phyloP scores from a whole-genome alignment of 2,888 invertebrate species.

The Athalia cordata region DNA sequence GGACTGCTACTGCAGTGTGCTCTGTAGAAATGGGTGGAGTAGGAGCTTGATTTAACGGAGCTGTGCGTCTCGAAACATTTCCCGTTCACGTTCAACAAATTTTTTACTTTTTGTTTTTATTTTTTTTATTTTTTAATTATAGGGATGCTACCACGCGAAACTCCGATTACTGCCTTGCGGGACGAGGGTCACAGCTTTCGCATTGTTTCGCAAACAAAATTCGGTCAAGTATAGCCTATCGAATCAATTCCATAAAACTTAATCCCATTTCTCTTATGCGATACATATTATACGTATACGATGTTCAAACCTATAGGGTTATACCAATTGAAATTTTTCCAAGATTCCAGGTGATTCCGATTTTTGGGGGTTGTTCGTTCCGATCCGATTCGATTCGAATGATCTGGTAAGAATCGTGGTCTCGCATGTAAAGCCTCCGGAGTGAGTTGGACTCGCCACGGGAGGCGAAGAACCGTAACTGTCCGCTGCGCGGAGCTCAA shows the following conservation, averaged over 20 bases:
- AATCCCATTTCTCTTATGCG: background rate
- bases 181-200: background rate
- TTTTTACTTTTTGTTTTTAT: background rate
- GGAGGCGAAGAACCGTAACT: conserved; percentile 2
- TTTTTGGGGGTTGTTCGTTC: too few species aligned
- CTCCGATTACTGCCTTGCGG: too few species aligned
- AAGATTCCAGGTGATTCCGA: too few species aligned
- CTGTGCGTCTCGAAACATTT: conserved; percentile 19
- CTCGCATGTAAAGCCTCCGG: too few species aligned
- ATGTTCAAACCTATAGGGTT: too few species aligned
- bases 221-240: background rate
- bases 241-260: background rate
- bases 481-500: conserved; percentile 58
- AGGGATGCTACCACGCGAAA: too few species aligned
- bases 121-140: too few species aligned
- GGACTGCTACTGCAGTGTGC: conserved; percentile 50
- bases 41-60: conserved; percentile 40
- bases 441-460: background rate
- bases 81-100: conserved; percentile 27
- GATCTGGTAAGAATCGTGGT: background rate
- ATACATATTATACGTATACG: too few species aligned
- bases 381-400: too few species aligned
- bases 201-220: background rate
- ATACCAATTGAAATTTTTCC: too few species aligned
- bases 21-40: conserved; percentile 8